Evolutionary conservation across 2,113 vertebrate species (phyloP).

Genomic region (Gadus macrocephalus): DNA sequence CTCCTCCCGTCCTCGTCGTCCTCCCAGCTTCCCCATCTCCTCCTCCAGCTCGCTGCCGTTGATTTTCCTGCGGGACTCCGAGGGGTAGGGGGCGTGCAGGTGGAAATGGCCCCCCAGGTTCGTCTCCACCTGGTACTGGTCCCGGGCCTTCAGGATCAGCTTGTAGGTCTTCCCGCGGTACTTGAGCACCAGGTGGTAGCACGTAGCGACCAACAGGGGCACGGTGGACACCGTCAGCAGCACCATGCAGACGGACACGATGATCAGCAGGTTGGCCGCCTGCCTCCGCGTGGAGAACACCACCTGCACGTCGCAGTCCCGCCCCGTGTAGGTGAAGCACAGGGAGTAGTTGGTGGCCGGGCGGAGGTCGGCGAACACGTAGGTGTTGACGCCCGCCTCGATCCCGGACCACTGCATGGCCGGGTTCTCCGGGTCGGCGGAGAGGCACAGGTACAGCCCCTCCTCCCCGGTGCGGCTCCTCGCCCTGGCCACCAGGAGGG

Average conservation of each 20-base stretch:
- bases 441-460: slow-evolving; percentile 84
- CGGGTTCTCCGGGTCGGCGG: slow-evolving; percentile 68
- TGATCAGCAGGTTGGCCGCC: slow-evolving; percentile 88
- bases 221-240: slow-evolving; percentile 91
- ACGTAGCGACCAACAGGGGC: slow-evolving; percentile 88
- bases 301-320: slow-evolving; percentile 90
- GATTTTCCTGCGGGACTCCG: slow-evolving; percentile 84
- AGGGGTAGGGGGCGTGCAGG: slow-evolving; percentile 71
- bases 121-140: slow-evolving; percentile 85
- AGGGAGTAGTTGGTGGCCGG: slow-evolving; percentile 93
- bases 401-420: slow-evolving; percentile 90
- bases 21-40: slow-evolving; percentile 43
- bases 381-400: slow-evolving; percentile 83
- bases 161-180: slow-evolving; percentile 92
- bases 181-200: slow-evolving; percentile 92
- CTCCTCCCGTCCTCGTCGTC: slow-evolving; percentile 58
- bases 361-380: slow-evolving; percentile 82
- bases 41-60: slow-evolving; percentile 67
- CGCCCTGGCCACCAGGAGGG: slow-evolving; percentile 80
- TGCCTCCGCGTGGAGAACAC: slow-evolving; percentile 88
- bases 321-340: slow-evolving; percentile 82
- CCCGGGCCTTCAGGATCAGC: slow-evolving; percentile 87
- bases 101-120: slow-evolving; percentile 81
- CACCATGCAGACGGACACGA: slow-evolving; percentile 89
- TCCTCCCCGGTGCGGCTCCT: slow-evolving; percentile 66